Percentiles rank a stretch among this genome's conserved stretches.
These are phyloP conservation scores for Drosophila ironensis DNA, from an alignment of 1,140 invertebrate species.

Conservation along the genomic window DNA sequence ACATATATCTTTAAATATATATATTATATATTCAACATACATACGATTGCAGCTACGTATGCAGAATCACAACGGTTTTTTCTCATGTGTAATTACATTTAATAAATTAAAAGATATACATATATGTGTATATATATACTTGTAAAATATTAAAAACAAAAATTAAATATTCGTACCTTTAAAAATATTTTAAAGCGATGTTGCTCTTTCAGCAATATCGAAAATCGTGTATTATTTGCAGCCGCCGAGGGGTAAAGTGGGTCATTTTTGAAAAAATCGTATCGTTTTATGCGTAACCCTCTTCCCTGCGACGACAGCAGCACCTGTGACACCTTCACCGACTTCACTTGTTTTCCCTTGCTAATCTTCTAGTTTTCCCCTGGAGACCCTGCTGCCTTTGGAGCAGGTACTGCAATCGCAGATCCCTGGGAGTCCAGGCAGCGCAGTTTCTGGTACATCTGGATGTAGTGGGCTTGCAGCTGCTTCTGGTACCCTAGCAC, in stretches of 20 bases:
- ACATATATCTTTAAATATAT: conserved; percentile 13
- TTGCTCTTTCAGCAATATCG: conserved; percentile 10
- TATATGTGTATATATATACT: conserved; percentile 16
- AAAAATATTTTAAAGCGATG: conserved; percentile 33
- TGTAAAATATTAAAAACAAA: conserved; percentile 50
- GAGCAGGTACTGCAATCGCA: not conserved
- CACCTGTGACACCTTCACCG: too few relatives aligned
- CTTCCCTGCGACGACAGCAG: too few relatives aligned
- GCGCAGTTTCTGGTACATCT: conserved; percentile 80
- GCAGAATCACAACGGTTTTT: conserved; percentile 52
- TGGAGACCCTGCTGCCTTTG: not conserved
- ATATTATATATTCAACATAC: conserved; percentile 36
- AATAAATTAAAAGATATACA: conserved; percentile 52
- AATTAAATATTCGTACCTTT: conserved; percentile 38
- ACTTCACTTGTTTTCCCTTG: too few relatives aligned
- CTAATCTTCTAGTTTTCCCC: not conserved
- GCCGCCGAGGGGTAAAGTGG: not conserved
- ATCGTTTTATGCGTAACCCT: not conserved
- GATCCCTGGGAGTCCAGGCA: conserved; percentile 61
- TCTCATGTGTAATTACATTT: conserved; percentile 37
- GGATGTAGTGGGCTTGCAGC: conserved; percentile 76
- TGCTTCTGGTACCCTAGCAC: conserved; percentile 76
- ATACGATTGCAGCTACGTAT: conserved; percentile 3
- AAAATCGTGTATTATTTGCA: conserved; percentile 45
- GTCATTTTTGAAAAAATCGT: not conserved